A percentile compares a stretch with the other conserved stretches of the same genome.
Evolutionary conservation across 2,888 invertebrate genomes (phyloP).

Genomic region (Xylocampa areola): DNA sequence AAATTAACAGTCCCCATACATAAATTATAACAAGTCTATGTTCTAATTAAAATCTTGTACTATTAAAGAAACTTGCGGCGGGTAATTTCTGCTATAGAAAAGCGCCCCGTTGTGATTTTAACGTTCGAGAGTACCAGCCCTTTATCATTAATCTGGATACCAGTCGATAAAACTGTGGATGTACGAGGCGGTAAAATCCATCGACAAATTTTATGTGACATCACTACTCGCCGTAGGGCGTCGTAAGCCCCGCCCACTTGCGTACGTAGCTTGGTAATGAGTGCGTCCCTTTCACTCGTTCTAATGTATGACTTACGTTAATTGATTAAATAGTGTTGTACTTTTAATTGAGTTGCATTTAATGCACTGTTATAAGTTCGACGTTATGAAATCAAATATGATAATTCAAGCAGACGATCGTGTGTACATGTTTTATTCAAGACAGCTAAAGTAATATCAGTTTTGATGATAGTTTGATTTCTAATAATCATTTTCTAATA

Average conservation of each 20-base stretch:
- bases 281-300: conserved; percentile 74
- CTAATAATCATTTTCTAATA: not conserved
- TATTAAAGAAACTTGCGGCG: conserved; percentile 68
- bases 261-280: conserved; percentile 72
- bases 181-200: conserved; percentile 67
- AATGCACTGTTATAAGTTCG: conserved; percentile 8
- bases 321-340: conserved; percentile 39
- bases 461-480: not conserved
- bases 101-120: conserved; percentile 81
- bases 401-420: not conserved
- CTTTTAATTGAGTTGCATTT: conserved; percentile 16
- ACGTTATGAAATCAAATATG: not conserved
- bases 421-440: not conserved
- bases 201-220: conserved; percentile 81
- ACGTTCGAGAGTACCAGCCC: conserved; percentile 55
- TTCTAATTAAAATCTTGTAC: conserved; percentile 81
- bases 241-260: conserved; percentile 71
- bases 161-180: conserved; percentile 75
- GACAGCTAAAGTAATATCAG: conserved; percentile 1
- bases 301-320: conserved; percentile 36
- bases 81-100: conserved; percentile 68
- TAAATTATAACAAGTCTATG: conserved; percentile 51
- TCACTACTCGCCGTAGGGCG: conserved; percentile 74
- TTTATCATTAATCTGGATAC: conserved; percentile 62
- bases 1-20: conserved; percentile 48